Percentiles rank a stretch among this genome's conserved stretches.
These are phyloP conservation scores for Brachypodius melanocephalos DNA, from an alignment of 2,113 vertebrate genomes.

Conservation along the genomic window DNA sequence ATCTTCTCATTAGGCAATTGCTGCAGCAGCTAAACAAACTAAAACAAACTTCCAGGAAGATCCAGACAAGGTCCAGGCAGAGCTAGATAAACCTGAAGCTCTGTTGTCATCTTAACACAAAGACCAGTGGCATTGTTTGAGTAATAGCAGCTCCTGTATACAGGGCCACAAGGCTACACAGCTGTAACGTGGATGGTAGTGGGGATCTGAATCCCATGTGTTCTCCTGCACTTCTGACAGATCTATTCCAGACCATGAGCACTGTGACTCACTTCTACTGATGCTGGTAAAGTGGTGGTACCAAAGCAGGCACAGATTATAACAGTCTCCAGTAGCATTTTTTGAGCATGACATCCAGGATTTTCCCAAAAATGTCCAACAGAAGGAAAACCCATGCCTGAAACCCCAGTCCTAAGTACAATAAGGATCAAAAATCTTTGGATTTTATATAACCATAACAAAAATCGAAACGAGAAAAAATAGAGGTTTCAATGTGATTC, in stretches of 20 bases:
- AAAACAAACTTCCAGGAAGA: neutral
- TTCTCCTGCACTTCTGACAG: neutral
- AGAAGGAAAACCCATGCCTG: neutral
- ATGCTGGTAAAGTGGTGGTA: neutral
- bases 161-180: neutral
- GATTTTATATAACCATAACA: neutral
- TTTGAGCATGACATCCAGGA: neutral
- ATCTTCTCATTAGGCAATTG: neutral
- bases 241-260: neutral
- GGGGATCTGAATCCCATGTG: neutral
- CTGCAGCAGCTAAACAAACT: neutral
- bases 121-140: neutral
- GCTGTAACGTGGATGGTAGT: too few relatives aligned
- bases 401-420: neutral
- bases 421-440: neutral
- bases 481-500: accelerated
- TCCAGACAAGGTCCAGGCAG: neutral
- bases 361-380: neutral
- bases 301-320: neutral
- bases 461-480: neutral
- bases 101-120: neutral
- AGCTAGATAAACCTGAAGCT: neutral
- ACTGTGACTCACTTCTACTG: neutral
- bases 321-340: neutral
- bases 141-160: neutral